A percentile compares a stretch with the other conserved stretches of the same genome.
Evolutionary conservation across 1,140 invertebrate genomes (phyloP).

Genomic region (Sarcophaga bullata): DNA sequence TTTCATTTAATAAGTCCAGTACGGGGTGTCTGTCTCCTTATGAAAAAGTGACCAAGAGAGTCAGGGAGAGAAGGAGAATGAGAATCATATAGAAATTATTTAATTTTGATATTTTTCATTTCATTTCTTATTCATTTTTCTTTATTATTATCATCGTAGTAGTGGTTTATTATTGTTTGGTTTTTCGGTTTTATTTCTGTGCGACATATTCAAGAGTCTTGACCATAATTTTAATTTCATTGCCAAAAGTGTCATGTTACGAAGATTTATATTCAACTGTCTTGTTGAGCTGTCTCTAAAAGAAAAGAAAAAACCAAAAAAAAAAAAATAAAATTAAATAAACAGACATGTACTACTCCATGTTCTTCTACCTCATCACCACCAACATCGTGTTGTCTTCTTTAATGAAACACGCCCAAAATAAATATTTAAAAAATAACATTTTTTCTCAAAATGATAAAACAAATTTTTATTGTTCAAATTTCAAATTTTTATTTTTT

Average conservation of each 20-base stretch:
- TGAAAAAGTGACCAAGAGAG: no score
- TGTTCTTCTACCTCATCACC: conserved; percentile 45
- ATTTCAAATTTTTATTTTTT: no score
- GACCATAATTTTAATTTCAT: conserved; percentile 65
- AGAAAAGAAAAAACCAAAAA: no score
- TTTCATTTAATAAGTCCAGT: conserved; percentile 20
- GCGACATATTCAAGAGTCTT: conserved; percentile 39
- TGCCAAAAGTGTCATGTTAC: conserved; percentile 66
- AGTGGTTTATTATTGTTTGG: background rate
- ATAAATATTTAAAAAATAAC: conserved; percentile 13
- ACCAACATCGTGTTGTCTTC: background rate
- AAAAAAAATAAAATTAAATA: no score
- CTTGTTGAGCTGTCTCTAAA: conserved; percentile 27
- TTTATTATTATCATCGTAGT: no score
- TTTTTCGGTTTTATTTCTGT: background rate
- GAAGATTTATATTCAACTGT: conserved; percentile 62
- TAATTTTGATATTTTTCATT: conserved; percentile 3
- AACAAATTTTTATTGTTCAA: no score
- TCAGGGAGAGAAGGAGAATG: background rate
- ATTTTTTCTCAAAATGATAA: background rate
- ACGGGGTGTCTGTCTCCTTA: background rate
- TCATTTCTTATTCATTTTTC: no score
- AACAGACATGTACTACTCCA: conserved; percentile 40
- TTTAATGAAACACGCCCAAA: conserved; percentile 25
- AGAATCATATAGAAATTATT: background rate